Base-by-base conservation (phyloP, 2,113 vertebrate species). In the Clarias magur region DNA sequence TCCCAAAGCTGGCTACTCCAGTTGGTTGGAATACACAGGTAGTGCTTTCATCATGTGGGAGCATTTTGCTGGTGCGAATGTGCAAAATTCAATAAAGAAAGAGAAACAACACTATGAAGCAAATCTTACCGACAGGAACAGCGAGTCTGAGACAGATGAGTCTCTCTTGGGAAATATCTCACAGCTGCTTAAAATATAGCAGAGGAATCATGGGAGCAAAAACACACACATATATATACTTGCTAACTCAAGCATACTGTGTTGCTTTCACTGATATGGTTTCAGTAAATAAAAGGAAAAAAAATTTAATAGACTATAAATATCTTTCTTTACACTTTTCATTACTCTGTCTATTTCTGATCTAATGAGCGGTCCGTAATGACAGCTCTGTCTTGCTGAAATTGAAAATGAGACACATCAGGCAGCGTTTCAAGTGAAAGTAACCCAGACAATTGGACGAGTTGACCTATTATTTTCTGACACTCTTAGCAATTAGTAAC, bases 141-240 rank as follows among this genome's bases (percentile, higher is more conserved):
- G 83, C 75, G 81, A 27, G 2, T 30, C 42, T 62, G 38, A 89
- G 76, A 65, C 62, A 87, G 73, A 75, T 38, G 38, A 27, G 13
- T 21, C 84, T 85, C 88, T 83, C 88, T 63, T 65, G 89, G 89
- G 87, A 90, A 90, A 88, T 88, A 88, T 88, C 57, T 38, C 78
- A 48, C 84, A 79, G 79, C 73, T 85, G 89, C 83, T 88, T 79
- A 83, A 85, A 88, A 88, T 88, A 83, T 63, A 68, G 82, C 68
- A 79, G 57, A 56, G 27, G 59, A 78, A 73, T 81, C 76, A 84
- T 68, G 82, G 53, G 15, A 53, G 70, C 80, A 86, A 48, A 90
- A 72, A 81, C 78, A 23, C 65, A 86, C 65, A 82, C 59, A 85
- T 57, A 63, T 60, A 86, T 13, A 65, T 48, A 65, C 73, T 53